Base-by-base conservation (phyloP, 2,888 invertebrate genomes). In the Caenorhabditis zanzibari region DNA sequence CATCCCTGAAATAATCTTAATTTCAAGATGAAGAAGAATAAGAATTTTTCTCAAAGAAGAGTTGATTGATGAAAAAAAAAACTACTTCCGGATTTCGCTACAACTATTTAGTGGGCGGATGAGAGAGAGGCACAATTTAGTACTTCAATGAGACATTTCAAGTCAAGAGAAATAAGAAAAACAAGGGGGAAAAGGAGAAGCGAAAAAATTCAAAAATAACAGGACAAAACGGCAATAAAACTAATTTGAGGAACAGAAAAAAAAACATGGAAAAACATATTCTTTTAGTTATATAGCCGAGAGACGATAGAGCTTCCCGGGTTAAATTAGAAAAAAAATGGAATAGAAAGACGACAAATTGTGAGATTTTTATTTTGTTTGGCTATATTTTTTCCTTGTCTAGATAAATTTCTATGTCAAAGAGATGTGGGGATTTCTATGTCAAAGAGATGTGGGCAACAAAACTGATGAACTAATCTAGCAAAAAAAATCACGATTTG, bases 1-100 rank as follows among this genome's bases (percentile, higher is more conserved):
- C 75, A 76, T 76, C 35, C 68, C 74, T 74, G 74, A 44, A 73
- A 6, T 38, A 73, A 9, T 7, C 4, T 26, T 47, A 2, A 44
- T 9, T 28, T 64, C 44, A 19, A 35, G 24, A 16, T 38, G n/a
- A 35, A 38, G 24, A 54, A 56, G 19, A 22, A 26, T 26, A 28
- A 26, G 16, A 38, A 4, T 58, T 9, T 58, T 24, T 14, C 19
- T 54, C 16, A n/a, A 63, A 63, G 26, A 14, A 3, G 38, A 41
- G 26, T 56, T 69, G 68, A 69, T 26, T 9, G 24, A 54, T 69
- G 68, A 22, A 19, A 16, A 19, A 56, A n/a, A 26, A 24, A 26
- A 1, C 28, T 32, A 63, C 63, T 63, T 63, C 63, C 63, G 32
- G 2, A 59, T 63, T 22, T 24, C 41, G 10, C 44, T 28, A 14